A percentile compares a stretch with the other conserved stretches of the same genome.
Evolutionary conservation across 2,113 vertebrate species (phyloP).

Genomic region (Orthonyx spaldingii): DNA sequence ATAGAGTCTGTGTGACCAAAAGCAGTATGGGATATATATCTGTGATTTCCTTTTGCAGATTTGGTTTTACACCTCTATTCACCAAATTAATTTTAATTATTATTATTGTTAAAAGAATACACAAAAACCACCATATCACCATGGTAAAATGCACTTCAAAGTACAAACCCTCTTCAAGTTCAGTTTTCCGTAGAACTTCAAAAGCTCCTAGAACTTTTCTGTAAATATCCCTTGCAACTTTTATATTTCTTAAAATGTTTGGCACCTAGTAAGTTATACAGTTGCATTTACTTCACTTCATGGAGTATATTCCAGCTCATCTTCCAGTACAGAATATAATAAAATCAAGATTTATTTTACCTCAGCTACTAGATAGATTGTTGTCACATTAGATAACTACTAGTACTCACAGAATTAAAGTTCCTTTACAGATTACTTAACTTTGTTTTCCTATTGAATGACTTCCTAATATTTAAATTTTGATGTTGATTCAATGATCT

Average conservation of each 20-base stretch:
- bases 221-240: not conserved
- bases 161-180: not conserved
- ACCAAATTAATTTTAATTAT: not conserved
- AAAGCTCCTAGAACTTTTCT: not conserved
- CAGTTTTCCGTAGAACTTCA: not conserved
- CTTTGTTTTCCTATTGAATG: not conserved
- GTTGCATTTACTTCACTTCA: not conserved
- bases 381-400: not conserved
- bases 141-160: not conserved
- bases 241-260: not conserved
- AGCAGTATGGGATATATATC: not conserved
- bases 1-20: not conserved
- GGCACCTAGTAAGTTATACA: fast-evolving
- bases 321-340: not conserved
- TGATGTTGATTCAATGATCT: not conserved
- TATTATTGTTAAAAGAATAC: not conserved
- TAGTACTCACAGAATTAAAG: not conserved
- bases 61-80: not conserved
- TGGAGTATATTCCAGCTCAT: not conserved
- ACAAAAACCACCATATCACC: not conserved
- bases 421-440: fast-evolving
- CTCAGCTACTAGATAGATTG: not conserved
- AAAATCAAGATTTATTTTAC: not conserved
- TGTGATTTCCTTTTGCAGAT: not conserved
- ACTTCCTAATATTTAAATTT: not conserved